phyloP scores from a whole-genome alignment of 1,140 invertebrate genomes.

The Augochlora pura region DNA sequence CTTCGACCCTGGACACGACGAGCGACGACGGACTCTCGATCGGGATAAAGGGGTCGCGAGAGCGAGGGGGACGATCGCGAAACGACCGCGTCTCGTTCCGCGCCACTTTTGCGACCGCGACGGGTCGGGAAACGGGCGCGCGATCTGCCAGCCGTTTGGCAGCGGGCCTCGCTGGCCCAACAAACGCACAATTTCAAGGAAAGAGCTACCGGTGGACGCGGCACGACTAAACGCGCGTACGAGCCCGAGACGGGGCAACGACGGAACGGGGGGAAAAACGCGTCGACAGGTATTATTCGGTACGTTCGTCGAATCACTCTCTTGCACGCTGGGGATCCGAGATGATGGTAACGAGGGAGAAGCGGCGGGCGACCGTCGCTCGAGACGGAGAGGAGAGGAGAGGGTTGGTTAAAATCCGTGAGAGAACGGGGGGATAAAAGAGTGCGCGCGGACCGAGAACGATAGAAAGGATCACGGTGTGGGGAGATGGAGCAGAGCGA shows the following conservation, averaged over 20 bases:
- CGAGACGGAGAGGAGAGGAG: slow-evolving; percentile 5
- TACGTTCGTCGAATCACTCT: slow-evolving; percentile 40
- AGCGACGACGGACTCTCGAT: not conserved
- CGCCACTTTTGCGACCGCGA: not conserved
- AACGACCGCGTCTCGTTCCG: not conserved
- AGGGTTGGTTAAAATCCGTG: slow-evolving; percentile 24
- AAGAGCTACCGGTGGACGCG: not conserved
- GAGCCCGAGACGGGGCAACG: too few relatives aligned
- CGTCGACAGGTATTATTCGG: not conserved
- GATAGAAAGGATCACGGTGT: slow-evolving; percentile 50
- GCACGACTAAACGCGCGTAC: not conserved
- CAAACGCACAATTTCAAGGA: slow-evolving; percentile 39
- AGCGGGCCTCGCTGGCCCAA: not conserved
- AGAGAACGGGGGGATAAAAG: slow-evolving; percentile 44
- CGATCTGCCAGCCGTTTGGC: slow-evolving; percentile 1
- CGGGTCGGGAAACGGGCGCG: not conserved
- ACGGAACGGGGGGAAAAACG: too few relatives aligned
- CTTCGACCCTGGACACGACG: not conserved
- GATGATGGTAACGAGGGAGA: slow-evolving; percentile 9
- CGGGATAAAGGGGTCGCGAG: too few relatives aligned
- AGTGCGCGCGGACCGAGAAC: not conserved
- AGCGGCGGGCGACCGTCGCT: slow-evolving; percentile 16
- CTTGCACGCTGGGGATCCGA: slow-evolving; percentile 29
- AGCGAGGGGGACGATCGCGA: not conserved
- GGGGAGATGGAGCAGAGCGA: slow-evolving; percentile 59